Evolutionary conservation across 2,888 invertebrate genomes (phyloP), one percentile per base, ranked within the genome.

Genomic region (Pyrrhia umbra): DNA sequence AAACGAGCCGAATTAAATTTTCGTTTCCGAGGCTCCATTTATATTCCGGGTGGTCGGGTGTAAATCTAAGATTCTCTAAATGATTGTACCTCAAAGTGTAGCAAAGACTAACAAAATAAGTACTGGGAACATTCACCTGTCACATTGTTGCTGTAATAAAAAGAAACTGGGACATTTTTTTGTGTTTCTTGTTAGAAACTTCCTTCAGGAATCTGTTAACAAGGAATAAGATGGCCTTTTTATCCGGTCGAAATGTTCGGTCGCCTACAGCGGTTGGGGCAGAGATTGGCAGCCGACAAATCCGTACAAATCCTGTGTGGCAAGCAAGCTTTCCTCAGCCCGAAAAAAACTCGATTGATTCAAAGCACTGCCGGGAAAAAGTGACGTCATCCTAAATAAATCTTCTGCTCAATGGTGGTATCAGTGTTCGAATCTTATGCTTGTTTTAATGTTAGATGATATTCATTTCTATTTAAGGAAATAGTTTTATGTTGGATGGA

Each of bases 201-300:
- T 82, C 79, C 83, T 86, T 87, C 83, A 81, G 80, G 87, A 89
- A 89, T 90, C 86, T 89, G 88, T 89, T 90, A 91, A 91, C 90
- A 89, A 89, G 87, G 85, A 87, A 87, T 88, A 87, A 87, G 85
- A 85, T 84, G 81, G 82, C 83, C 85, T 88, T 92, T 92, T 90
- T 88, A 90, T 88, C 85, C 88, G 85, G 87, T 84, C 85, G 85
- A 88, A 89, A 88, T 87, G 91, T 89, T 89, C 85, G 83, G 86
- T 85, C 80, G 89, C 91, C 88, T 79, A 83, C 79, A 88, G 89
- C 87, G 87, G 85, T 88, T 87, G 85, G 83, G 85, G 78, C 76
- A 83, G 85, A 91, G 90, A 93, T 93, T 92, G 91, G 90, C 86
- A 89, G 87, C 87, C 83, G 82, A 85, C 84, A 92, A 93, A 93